A percentile compares a stretch with the other conserved stretches of the same genome.
phyloP scores from a whole-genome alignment of 1,140 invertebrate species.

The Leptopilina boulardi region DNA sequence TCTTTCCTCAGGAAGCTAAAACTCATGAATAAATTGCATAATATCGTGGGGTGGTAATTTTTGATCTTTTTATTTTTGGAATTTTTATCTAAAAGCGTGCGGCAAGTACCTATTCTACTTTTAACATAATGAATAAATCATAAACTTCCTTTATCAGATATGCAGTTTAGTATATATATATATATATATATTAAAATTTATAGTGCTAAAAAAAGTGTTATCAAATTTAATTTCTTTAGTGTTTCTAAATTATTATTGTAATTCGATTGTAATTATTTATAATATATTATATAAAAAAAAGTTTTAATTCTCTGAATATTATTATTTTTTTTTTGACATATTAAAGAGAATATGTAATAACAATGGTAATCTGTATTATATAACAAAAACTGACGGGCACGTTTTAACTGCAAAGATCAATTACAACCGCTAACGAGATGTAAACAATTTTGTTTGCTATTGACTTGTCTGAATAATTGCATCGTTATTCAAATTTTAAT shows the following conservation, averaged over 20 bases:
- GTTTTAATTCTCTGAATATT: no score
- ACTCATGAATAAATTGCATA: background rate
- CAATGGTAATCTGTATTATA: no score
- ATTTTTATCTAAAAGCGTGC: constrained; percentile 24
- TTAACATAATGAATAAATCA: background rate
- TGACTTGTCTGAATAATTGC: constrained; percentile 6
- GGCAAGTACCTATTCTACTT: background rate
- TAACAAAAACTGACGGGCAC: background rate
- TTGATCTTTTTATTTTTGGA: background rate
- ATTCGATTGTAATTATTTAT: no score
- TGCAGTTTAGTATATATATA: background rate
- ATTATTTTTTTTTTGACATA: no score
- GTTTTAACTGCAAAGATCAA: background rate
- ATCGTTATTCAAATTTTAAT: background rate
- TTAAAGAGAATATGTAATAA: no score
- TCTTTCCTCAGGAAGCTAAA: background rate
- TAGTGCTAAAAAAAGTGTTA: no score
- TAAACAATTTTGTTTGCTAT: background rate
- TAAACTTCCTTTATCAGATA: constrained; percentile 1
- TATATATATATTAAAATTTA: background rate
- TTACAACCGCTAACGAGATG: background rate
- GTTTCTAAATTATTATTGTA: no score
- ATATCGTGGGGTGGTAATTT: background rate
- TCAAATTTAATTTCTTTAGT: no score
- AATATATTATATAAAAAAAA: no score